Percentiles rank a stretch among this genome's conserved stretches.
phyloP scores from a whole-genome alignment of 2,797 vertebrate species.

The Helicolenus hilgendorfi region DNA sequence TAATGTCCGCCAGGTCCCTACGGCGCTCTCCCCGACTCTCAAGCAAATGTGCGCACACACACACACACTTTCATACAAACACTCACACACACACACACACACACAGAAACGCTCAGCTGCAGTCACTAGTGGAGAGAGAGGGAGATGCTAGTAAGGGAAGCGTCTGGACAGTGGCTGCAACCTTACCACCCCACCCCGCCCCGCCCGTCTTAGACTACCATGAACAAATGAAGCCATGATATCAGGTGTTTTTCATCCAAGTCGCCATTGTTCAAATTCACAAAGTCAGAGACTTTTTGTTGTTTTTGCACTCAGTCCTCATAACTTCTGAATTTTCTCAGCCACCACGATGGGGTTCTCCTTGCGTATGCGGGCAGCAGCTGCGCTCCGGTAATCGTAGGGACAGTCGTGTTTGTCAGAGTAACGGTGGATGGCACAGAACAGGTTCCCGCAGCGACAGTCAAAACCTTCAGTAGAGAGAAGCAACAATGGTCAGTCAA shows the following conservation, averaged over 20 bases:
- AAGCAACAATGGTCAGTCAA: constrained; percentile 22
- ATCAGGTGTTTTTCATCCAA: constrained; percentile 84
- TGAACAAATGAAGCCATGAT: constrained; percentile 88
- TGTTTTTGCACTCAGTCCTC: constrained; percentile 80
- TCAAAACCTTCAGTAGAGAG: constrained; percentile 90
- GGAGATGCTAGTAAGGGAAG: constrained; percentile 83
- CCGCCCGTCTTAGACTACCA: constrained; percentile 77
- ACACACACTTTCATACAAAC: constrained; percentile 27
- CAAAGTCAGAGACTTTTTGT: constrained; percentile 72
- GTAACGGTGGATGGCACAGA: constrained; percentile 95
- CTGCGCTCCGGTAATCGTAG: constrained; percentile 94
- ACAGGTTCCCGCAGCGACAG: constrained; percentile 96
- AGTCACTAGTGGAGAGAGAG: constrained; percentile 83
- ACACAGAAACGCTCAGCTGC: constrained; percentile 61
- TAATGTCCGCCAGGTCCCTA: constrained; percentile 71
- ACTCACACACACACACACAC: constrained; percentile 35
- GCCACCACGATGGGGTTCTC: constrained; percentile 95
- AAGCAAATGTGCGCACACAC: constrained; percentile 55
- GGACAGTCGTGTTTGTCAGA: constrained; percentile 95
- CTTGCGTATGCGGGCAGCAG: constrained; percentile 94
- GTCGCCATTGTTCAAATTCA: constrained; percentile 86
- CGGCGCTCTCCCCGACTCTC: constrained; percentile 80
- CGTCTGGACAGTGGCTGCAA: constrained; percentile 73
- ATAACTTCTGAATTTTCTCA: constrained; percentile 97
- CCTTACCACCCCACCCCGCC: constrained; percentile 70